Conservation (phyloP, 2,888 invertebrate species). For the Palloptera scutellata region DNA sequence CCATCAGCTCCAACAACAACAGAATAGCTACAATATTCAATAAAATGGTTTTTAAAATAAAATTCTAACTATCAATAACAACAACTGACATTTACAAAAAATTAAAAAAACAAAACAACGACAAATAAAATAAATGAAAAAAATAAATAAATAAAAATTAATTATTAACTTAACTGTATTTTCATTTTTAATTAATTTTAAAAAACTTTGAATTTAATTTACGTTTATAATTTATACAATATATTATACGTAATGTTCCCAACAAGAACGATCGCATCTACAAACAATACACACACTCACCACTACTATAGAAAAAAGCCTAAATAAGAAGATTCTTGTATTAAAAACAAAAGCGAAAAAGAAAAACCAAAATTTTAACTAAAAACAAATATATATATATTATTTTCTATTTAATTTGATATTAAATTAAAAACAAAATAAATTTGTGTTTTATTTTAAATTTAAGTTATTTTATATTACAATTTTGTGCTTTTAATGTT, state of each 20-base stretch:
- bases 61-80: constrained; percentile 9
- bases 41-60: background rate
- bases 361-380: constrained; percentile 20
- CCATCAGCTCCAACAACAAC: constrained; percentile 12
- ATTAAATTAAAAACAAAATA: constrained; percentile 27
- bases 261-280: background rate
- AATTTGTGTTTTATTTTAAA: constrained; percentile 23
- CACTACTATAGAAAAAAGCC: background rate
- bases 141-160: constrained; percentile 2
- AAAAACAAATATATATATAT: constrained; percentile 5
- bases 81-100: background rate
- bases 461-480: constrained; percentile 5
- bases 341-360: constrained; percentile 24
- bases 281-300: too few relatives aligned
- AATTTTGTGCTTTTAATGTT: constrained; percentile 2
- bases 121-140: background rate
- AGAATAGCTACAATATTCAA: constrained; percentile 19
- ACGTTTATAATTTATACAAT: background rate
- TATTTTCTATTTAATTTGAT: constrained; percentile 34
- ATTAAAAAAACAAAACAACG: background rate
- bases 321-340: constrained; percentile 16
- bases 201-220: constrained; percentile 19
- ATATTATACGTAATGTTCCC: background rate
- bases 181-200: constrained; percentile 17
- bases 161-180: constrained; percentile 8